Base-by-base conservation (phyloP, 2,113 vertebrate species). In the Platichthys stellatus region DNA sequence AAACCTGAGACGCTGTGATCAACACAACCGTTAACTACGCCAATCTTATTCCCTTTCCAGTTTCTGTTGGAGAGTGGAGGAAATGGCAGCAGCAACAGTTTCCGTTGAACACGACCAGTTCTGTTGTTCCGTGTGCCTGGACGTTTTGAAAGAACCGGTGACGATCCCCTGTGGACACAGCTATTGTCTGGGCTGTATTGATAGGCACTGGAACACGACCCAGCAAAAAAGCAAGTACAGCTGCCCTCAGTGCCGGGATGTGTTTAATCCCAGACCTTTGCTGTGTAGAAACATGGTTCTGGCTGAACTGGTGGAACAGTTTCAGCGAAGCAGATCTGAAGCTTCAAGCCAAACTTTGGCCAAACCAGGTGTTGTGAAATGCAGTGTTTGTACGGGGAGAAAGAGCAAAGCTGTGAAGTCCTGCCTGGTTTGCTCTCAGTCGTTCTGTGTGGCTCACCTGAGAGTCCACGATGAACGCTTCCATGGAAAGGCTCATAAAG, bases 361-460 rank as follows among this genome's bases (percentile, higher is more conserved):
- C 21, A 86, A 90, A 85, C 20, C 91, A 3, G 86, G 82, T 65
- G 88, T 90, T 10, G 81, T 90, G 63, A 63, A 76, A 73, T 99
- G 98, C 0, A 95, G 96, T 47, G 95, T 95, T 17, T 99, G 98
- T 86, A 95, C 95, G 0, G 95, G 93, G 56, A 95, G 92, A 72
- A 96, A 94, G 84, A 94, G 92, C 86, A 95, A 93, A 85, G 97
- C 97, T 0, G 93, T 96, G 0, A 97, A 95, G 84, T 97, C 97
- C n/a, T 98, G 98, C 77, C 91, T 97, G 38, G 93, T 94, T 35
- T 98, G 98, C 81, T 87, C 95, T 81, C 95, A 95, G 63, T 98
- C 97, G 21, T 98, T 96, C 92, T 99, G 98, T 0, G 95, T 93
- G 61, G 76, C 94, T 69, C 98, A 99, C 92, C 85, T 97, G 63